Evolutionary conservation across 2,888 invertebrate genomes (phyloP).

Genomic region (Dasysyrphus tricinctus): DNA sequence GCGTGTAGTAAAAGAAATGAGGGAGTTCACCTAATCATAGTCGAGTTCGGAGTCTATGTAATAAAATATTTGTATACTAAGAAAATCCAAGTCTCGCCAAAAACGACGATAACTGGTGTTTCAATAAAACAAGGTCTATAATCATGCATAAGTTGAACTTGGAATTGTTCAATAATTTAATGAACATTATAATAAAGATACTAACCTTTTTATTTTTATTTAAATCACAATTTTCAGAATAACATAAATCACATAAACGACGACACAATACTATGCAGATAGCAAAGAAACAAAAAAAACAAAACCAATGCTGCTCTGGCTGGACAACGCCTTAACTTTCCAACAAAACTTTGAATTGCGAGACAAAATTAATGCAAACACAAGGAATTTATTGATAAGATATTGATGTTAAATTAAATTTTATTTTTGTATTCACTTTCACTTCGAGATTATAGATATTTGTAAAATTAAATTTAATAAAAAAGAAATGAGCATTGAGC

Average conservation of each 20-base stretch:
- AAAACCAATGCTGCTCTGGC: constrained; percentile 32
- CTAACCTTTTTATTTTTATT: constrained; percentile 23
- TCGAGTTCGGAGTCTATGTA: constrained; percentile 6
- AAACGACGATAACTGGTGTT: background rate
- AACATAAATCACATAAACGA: constrained; percentile 52
- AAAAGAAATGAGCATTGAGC: constrained; percentile 50
- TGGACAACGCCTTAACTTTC: constrained; percentile 72
- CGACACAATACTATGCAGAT: constrained; percentile 19
- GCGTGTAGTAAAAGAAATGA: constrained; percentile 24
- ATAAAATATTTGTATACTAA: background rate
- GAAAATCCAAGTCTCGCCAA: background rate
- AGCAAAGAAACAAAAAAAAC: constrained; percentile 32
- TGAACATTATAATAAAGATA: background rate
- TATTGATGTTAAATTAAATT: background rate
- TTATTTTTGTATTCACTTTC: constrained; percentile 49
- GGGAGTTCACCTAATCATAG: constrained; percentile 53
- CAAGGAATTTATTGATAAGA: background rate
- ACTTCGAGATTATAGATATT: constrained; percentile 42
- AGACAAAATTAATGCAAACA: constrained; percentile 20
- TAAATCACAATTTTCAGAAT: constrained; percentile 37
- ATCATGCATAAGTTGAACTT: no score
- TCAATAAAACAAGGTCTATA: background rate
- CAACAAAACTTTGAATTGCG: constrained; percentile 11
- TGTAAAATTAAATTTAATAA: constrained; percentile 42
- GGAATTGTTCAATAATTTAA: background rate